Evolutionary conservation across 1,140 invertebrate genomes (phyloP).

Genomic region (Prorops nasuta): DNA sequence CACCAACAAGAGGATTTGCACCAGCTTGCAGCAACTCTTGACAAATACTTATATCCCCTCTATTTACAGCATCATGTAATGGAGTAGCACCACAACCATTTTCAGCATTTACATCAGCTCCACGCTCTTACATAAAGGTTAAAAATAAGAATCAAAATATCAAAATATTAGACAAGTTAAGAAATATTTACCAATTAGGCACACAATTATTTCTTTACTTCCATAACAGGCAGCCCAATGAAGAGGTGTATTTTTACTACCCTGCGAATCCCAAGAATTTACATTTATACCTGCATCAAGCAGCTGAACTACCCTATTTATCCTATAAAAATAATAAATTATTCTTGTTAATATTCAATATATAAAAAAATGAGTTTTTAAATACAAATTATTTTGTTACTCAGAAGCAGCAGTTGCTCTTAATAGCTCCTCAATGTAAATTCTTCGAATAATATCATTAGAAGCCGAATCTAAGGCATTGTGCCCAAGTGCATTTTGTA

Average conservation of each 20-base stretch:
- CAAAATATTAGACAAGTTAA: conserved; percentile 2
- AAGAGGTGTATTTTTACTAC: conserved; percentile 63
- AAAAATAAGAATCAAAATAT: conserved; percentile 12
- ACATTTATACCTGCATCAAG: conserved; percentile 60
- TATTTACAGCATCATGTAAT: conserved; percentile 64
- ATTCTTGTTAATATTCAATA: conserved; percentile 22
- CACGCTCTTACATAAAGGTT: conserved; percentile 52
- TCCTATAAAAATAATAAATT: conserved; percentile 49
- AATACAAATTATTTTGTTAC: conserved; percentile 47
- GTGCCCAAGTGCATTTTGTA: conserved; percentile 60
- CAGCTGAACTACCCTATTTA: conserved; percentile 53
- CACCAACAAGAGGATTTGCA: conserved; percentile 60
- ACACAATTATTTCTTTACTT: conserved; percentile 60
- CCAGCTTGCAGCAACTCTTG: conserved; percentile 60
- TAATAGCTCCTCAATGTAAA: conserved; percentile 65
- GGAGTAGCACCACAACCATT: conserved; percentile 64
- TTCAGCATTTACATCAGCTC: conserved; percentile 57
- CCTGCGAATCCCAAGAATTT: conserved; percentile 62
- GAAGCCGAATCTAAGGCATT: conserved; percentile 60
- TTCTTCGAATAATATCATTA: conserved; percentile 57
- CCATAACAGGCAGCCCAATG: conserved; percentile 69
- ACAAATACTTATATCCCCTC: conserved; percentile 60
- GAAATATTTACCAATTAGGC: conserved; percentile 57
- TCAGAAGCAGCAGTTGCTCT: conserved; percentile 65
- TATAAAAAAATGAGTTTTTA: neutral